Base-by-base conservation (phyloP, 2,797 vertebrate species). In the Ctenopoma multispine region DNA sequence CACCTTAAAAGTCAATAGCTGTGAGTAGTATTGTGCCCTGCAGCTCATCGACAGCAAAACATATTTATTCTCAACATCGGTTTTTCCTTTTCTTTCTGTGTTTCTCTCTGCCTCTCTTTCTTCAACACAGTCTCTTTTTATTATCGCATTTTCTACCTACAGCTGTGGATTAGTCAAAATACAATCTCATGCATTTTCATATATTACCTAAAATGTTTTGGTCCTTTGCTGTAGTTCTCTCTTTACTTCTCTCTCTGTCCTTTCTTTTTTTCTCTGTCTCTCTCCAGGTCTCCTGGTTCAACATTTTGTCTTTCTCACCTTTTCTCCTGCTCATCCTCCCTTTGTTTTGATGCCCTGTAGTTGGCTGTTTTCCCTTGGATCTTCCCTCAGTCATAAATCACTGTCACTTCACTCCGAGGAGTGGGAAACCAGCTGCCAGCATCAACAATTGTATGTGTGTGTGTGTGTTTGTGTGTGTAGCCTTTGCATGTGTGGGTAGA, bases 381-480 rank as follows among this genome's bases (percentile, higher is more conserved):
- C 89, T 78, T 84, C 69, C 69, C 82, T 87, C 84, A 81, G 82
- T 89, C 86, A 93, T 95, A 94, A 93, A 94, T 94, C 94, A 94
- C 86, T 93, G 91, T 92, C 92, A 91, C 72, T 89, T 89, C 87
- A 82, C 75, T 90, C 90, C 83, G 84, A 69, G 82, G 71, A 90
- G 82, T 69, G 75, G 84, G 79, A 89, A 93, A 91, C 89, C 84
- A 89, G 83, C 90, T 92, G 91, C 87, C 81, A 86, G 79, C 85
- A 81, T 89, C 77, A 78, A 80, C 80, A 81, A 79, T 81, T 73
- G 29, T 62, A 8, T 72, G 36, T 72, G 18, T 77, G 59, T 84
- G 65, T 36, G 14, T 75, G 62, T 55, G 18, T 69, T 63, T 72
- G 18, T 77, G 59, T 84, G 64, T 57, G 65, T 63, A 47, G 59